Conservation (phyloP, 2,797 vertebrate genomes). For the Chromobotia macracanthus region DNA sequence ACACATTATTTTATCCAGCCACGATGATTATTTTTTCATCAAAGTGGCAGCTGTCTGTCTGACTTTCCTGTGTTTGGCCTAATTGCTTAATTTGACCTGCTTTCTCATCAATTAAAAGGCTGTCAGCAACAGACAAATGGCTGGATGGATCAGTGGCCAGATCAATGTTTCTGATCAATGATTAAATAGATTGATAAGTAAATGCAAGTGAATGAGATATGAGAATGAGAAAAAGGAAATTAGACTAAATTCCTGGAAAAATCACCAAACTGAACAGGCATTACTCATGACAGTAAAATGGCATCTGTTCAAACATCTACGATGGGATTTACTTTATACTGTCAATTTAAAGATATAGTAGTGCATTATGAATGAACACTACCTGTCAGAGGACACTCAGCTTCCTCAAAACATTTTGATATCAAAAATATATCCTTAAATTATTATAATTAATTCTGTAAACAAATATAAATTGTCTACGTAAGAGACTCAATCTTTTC, state of each 20-base stretch:
- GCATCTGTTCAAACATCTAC: neutral
- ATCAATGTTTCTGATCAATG: conserved; percentile 78
- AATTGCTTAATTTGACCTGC: conserved; percentile 83
- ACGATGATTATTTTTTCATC: too few species aligned
- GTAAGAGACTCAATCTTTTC: too few species aligned
- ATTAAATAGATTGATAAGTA: conserved; percentile 78
- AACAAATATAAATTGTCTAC: too few species aligned
- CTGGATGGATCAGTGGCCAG: conserved; percentile 75
- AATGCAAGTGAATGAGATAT: conserved; percentile 75
- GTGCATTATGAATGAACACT: neutral
- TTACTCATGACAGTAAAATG: neutral
- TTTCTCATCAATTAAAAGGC: conserved; percentile 83
- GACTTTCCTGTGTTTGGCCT: conserved; percentile 77
- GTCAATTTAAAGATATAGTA: neutral
- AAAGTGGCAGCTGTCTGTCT: conserved; percentile 75
- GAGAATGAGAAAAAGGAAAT: conserved; percentile 57
- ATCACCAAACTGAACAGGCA: conserved; percentile 70
- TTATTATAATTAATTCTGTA: too few species aligned
- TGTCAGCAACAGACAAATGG: conserved; percentile 79
- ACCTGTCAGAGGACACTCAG: neutral
- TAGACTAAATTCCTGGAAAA: conserved; percentile 43
- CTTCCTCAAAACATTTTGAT: too few species aligned
- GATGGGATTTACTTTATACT: neutral
- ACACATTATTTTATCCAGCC: too few species aligned
- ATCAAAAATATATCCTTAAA: too few species aligned